These are phyloP conservation scores for Coluber constrictor DNA, from an alignment of 2,797 vertebrate genomes.

Conservation along the genomic window DNA sequence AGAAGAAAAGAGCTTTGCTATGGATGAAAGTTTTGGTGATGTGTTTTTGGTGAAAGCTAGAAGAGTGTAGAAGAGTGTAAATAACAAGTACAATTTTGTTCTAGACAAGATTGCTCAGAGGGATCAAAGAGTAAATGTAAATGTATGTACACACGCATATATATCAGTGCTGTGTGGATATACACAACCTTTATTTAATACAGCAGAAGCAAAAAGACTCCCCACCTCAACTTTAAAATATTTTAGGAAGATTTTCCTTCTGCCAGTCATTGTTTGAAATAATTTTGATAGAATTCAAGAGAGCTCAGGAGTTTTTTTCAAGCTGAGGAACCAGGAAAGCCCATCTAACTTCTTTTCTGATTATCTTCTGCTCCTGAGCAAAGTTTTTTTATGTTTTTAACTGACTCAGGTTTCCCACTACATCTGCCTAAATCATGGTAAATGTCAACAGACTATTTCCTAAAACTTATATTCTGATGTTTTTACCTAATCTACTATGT, in stretches of 20 bases:
- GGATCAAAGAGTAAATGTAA: not conserved
- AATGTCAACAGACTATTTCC: not conserved
- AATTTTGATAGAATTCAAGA: not conserved
- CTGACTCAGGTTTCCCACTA: not conserved
- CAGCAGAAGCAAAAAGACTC: not conserved
- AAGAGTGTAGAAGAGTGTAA: not conserved
- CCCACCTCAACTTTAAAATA: not conserved
- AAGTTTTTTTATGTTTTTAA: not conserved
- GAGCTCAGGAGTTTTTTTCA: not conserved
- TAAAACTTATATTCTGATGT: not conserved
- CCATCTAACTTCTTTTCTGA: not conserved
- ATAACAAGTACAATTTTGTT: not conserved
- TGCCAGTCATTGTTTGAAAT: not conserved
- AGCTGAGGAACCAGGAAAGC: not conserved
- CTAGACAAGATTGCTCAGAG: not conserved
- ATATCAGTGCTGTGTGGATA: not conserved
- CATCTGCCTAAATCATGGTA: not conserved
- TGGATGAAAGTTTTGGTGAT: not conserved
- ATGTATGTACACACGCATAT: not conserved
- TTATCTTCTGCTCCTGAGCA: not conserved
- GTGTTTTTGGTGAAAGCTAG: not conserved
- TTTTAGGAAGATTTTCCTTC: not conserved
- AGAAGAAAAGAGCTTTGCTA: not conserved
- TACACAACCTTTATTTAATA: not conserved
- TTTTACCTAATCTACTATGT: not conserved